Evolutionary conservation across 2,888 invertebrate species (phyloP).

Genomic region (Sphecodes monilicornis): DNA sequence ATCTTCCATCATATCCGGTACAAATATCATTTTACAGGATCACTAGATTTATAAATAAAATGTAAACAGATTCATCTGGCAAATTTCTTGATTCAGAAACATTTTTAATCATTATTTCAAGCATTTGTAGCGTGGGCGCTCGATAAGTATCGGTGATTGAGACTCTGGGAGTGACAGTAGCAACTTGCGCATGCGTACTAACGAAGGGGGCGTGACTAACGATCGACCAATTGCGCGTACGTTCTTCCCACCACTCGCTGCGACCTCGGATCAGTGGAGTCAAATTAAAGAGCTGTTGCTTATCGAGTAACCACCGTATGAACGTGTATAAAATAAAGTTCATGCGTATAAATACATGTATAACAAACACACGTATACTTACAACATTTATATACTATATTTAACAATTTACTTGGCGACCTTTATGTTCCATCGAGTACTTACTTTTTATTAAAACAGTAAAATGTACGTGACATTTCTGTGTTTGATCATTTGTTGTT

Average conservation of each 20-base stretch:
- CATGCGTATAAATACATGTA: constrained; percentile 19
- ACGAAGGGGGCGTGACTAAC: not conserved
- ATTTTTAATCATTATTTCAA: not conserved
- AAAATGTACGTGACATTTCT: not conserved
- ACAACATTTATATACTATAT: constrained; percentile 15
- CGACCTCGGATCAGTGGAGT: not conserved
- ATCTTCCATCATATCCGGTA: constrained; percentile 21
- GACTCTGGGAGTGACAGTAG: not conserved
- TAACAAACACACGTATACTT: not conserved
- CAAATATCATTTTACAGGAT: constrained; percentile 20
- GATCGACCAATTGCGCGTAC: no score
- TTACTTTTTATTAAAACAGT: not conserved
- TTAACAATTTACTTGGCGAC: not conserved
- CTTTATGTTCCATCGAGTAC: constrained; percentile 10
- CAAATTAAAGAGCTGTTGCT: not conserved
- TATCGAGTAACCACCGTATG: not conserved
- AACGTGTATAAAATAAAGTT: not conserved
- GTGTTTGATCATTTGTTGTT: not conserved
- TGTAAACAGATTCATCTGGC: not conserved
- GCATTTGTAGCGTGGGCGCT: not conserved
- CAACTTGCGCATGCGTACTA: not conserved
- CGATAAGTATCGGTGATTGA: not conserved
- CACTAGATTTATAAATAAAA: constrained; percentile 7
- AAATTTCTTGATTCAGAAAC: not conserved
- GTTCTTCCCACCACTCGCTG: no score